Base-by-base conservation (phyloP, 2,113 vertebrate genomes). In the Chaetops frenatus region DNA sequence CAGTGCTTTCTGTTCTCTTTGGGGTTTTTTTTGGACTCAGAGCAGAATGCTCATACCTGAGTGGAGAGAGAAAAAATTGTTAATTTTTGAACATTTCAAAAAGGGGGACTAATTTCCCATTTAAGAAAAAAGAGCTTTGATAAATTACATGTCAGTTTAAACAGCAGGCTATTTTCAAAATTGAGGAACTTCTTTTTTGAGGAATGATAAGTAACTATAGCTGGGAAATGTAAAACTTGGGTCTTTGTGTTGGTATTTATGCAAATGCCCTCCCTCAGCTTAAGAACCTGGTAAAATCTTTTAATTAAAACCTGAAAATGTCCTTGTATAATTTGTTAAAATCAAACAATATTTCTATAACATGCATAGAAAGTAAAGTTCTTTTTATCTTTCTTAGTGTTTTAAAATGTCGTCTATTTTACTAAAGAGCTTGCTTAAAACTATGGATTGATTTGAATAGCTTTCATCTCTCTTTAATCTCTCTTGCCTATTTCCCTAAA, bases 391-490 rank as follows among this genome's bases (percentile, higher is more conserved):
- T 57, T 27, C 20, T 48, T 54, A n/a, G 25, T 33, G 17, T 48
- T 93, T 81, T 81, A 33, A 90, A 86, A 35, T 42, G 61, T 7
- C 1, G 2, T 72, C 11, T 36, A 1, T 77, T 86, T 92, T 71
- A 51, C 28, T 47, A 12, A 84, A 78, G 53, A 87, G 13, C n/a
- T 78, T 77, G 29, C 7, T 56, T 77, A 70, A 83, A 82, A 40
- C 78, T 56, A 5, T 1, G 1, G 6, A 19, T 56, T 48, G 44
- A 54, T 85, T 81, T 92, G 20, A 84, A 69, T 47, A 74, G 9
- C 62, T 91, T 88, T 91, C 25, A 60, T 65, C 24, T 83, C 31
- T 76, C 23, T 80, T 38, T 70, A 60, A 84, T 79, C 40, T 87
- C 42, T 82, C 28, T 36, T 44, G 7, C 21, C 27, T 38, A 2